Evolutionary conservation across 1,140 invertebrate genomes (phyloP), one percentile per base, ranked within the genome.

Genomic region (Sitophilus oryzae): DNA sequence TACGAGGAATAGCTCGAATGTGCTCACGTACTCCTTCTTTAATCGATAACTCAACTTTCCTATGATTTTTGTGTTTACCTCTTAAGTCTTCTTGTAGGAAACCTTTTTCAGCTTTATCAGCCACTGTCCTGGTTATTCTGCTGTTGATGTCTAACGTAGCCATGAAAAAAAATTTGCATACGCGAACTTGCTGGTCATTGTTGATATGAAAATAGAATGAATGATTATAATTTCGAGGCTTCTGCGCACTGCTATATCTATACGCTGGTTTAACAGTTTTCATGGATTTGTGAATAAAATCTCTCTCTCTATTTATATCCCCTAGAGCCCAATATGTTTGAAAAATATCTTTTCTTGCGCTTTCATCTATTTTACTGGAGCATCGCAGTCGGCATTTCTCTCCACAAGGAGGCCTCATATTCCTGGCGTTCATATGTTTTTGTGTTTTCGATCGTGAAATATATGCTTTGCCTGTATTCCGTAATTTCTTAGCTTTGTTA

Each of bases 101-200:
- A 47, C 45, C 45, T 10, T 2, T 15, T 15, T 1, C 34, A 11
- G 16, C 16, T 34, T 35, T 47, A 3, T 43, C 18, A 8, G 6
- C 15, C 14, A 43, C 41, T 16, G 41, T 43, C 18, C 18, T 16
- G 9, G 21, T 43, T 6, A 9, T 43, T 16, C 41, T 16, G 41
- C 10, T 1, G 49, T 60, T 43, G 14, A 43, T 43, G 14, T 43
- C 41, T 20, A 43, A 43, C 4, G 41, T 43, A 15, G 4, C 14
- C 18, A 8, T 43, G 21, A 43, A 43, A 16, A 43, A 18, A 43
- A 9, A 8, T 20, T 43, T 43, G 20, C 41, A 43, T 5, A 43
- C 18, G 8, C 41, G 10, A 6, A 40, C 16, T 43, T 19, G 4
- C 21, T 18, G 3, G 8, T 4, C 4, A 43, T 14, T 14, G 3